Percentiles rank a stretch among this genome's conserved stretches.
Evolutionary conservation across 2,888 invertebrate species (phyloP).

Genomic region (Polyommatus icarus): DNA sequence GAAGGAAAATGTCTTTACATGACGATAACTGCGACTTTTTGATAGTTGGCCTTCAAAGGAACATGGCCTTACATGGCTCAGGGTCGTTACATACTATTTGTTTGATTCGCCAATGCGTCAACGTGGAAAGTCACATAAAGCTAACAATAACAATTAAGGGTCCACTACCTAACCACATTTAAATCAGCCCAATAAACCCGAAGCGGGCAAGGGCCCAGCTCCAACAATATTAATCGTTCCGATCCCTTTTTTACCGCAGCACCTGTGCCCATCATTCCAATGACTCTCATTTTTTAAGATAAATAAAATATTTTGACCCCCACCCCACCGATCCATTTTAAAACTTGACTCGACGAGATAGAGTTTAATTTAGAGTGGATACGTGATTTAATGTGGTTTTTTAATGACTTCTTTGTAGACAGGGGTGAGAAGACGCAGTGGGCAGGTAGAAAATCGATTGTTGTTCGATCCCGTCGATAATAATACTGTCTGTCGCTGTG

Average conservation of each 20-base stretch:
- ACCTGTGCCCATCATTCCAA: constrained; percentile 71
- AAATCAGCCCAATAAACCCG: constrained; percentile 31
- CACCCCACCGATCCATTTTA: constrained; percentile 13
- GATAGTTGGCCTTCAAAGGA: too few relatives aligned
- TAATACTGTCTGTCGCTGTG: constrained; percentile 33
- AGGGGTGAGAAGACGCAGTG: constrained; percentile 63
- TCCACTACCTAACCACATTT: not conserved
- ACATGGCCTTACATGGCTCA: too few relatives aligned
- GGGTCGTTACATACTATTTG: too few relatives aligned
- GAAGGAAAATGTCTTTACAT: too few relatives aligned
- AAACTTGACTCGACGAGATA: constrained; percentile 2
- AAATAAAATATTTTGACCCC: constrained; percentile 48
- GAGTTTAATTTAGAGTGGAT: constrained; percentile 28
- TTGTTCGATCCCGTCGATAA: constrained; percentile 51
- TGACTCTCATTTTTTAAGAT: constrained; percentile 67
- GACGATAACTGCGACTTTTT: too few relatives aligned
- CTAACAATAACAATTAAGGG: not conserved
- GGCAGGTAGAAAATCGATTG: constrained; percentile 75
- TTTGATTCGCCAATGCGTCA: too few relatives aligned
- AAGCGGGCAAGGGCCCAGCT: constrained; percentile 43
- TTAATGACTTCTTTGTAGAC: constrained; percentile 53
- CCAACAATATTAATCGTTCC: constrained; percentile 68
- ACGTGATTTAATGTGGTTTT: constrained; percentile 46
- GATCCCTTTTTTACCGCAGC: constrained; percentile 55
- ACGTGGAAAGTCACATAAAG: not conserved